A percentile compares a stretch with the other conserved stretches of the same genome.
These are phyloP conservation scores for Aleadryas rufinucha DNA, from an alignment of 2,113 vertebrate species.

Conservation along the genomic window DNA sequence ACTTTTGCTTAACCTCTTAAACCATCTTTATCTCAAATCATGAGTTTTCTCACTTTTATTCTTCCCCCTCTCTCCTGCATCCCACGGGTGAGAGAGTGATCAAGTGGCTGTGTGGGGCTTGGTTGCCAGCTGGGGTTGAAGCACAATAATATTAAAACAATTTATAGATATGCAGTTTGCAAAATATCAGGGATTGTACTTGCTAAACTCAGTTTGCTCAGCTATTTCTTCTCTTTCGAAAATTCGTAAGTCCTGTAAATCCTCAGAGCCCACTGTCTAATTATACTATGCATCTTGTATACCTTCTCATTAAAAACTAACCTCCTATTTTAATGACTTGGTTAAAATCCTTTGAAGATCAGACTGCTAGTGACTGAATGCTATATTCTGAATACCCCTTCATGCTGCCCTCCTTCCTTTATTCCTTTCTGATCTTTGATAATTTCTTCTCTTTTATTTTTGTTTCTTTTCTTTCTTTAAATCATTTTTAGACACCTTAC, in stretches of 20 bases:
- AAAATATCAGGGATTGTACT: slow-evolving; percentile 26
- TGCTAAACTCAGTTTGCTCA: slow-evolving; percentile 53
- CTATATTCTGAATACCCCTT: slow-evolving; percentile 34
- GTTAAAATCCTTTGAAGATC: slow-evolving; percentile 73
- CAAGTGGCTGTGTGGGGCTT: neutral
- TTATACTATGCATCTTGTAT: slow-evolving; percentile 70
- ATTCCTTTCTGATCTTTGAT: slow-evolving; percentile 3
- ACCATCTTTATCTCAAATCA: neutral
- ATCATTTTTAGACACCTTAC: neutral
- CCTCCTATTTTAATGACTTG: slow-evolving; percentile 74
- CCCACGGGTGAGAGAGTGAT: neutral
- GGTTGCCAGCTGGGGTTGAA: neutral
- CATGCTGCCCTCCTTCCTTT: slow-evolving; percentile 6
- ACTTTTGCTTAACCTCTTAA: neutral
- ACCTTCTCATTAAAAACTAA: slow-evolving; percentile 75
- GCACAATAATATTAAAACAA: slow-evolving; percentile 5
- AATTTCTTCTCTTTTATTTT: neutral
- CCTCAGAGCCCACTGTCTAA: slow-evolving; percentile 69
- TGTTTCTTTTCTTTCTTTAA: neutral
- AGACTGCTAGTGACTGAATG: slow-evolving; percentile 33
- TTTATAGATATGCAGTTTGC: slow-evolving; percentile 50
- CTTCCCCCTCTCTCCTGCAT: accelerated
- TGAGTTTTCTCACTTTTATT: neutral
- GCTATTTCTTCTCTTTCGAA: slow-evolving; percentile 62
- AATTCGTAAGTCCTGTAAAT: slow-evolving; percentile 66